Evolutionary conservation across 2,888 invertebrate genomes (phyloP).

Genomic region (Epistrophella euchroma): DNA sequence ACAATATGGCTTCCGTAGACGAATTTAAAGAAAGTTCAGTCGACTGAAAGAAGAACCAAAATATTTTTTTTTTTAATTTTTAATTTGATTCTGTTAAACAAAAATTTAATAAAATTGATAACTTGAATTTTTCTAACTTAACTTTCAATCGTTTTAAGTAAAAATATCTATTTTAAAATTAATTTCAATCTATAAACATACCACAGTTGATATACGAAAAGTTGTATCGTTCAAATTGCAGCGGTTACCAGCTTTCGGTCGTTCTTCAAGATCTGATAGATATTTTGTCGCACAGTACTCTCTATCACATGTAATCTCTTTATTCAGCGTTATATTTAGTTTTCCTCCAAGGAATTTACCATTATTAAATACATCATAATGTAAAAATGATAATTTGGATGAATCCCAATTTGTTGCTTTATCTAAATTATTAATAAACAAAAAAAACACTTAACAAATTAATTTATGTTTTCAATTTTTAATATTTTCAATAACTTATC

Average conservation of each 20-base stretch:
- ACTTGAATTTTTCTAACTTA: too few relatives aligned
- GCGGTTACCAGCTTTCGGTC: conserved; percentile 79
- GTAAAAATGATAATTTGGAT: conserved; percentile 55
- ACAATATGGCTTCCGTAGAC: conserved; percentile 75
- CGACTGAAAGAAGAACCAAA: conserved; percentile 34
- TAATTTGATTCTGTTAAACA: too few relatives aligned
- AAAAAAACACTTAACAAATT: background rate
- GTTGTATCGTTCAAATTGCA: conserved; percentile 79
- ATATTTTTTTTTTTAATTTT: background rate
- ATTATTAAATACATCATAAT: conserved; percentile 82
- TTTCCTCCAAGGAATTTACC: conserved; percentile 81
- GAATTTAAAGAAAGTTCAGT: conserved; percentile 76
- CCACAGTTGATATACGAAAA: conserved; percentile 80
- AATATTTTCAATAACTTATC: conserved; percentile 8
- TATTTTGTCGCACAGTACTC: conserved; percentile 76
- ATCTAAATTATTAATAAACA: background rate
- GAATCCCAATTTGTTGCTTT: background rate
- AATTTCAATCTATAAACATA: conserved; percentile 60
- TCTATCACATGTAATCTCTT: conserved; percentile 77
- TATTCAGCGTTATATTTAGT: conserved; percentile 81
- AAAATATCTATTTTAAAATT: too few relatives aligned
- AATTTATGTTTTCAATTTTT: background rate
- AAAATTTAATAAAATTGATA: background rate
- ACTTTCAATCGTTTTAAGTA: too few relatives aligned
- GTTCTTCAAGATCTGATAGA: conserved; percentile 78